Percentiles rank a stretch among this genome's conserved stretches.
phyloP scores from a whole-genome alignment of 2,888 invertebrate genomes.

The Seira ritae region DNA sequence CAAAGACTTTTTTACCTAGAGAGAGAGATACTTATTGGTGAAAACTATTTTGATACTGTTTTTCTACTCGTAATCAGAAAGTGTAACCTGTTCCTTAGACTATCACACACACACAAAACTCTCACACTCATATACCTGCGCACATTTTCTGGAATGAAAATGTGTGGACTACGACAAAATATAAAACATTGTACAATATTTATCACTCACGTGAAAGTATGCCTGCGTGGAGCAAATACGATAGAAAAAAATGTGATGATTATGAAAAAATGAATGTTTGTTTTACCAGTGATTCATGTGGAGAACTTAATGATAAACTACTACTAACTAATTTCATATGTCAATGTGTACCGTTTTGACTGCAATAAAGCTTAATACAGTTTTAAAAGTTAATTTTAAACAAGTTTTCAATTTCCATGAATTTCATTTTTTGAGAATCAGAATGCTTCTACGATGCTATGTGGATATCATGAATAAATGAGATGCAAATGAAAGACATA shows the following conservation, averaged over 20 bases:
- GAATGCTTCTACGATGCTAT: too few species aligned
- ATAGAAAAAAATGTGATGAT: neutral
- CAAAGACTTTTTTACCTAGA: neutral
- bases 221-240: neutral
- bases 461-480: neutral
- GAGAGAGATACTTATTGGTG: neutral
- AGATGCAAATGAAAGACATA: slow-evolving; percentile 12
- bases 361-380: slow-evolving; percentile 62
- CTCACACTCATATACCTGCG: neutral
- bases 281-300: slow-evolving; percentile 55
- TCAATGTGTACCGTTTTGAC: slow-evolving; percentile 53
- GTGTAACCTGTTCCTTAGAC: neutral
- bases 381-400: slow-evolving; percentile 22
- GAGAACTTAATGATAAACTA: slow-evolving; percentile 51
- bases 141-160: neutral
- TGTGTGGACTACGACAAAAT: neutral
- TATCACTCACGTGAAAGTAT: neutral
- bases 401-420: too few species aligned
- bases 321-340: slow-evolving; percentile 5
- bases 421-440: too few species aligned
- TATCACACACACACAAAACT: neutral
- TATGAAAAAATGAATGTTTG: slow-evolving; percentile 10
- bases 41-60: neutral
- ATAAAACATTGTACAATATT: neutral
- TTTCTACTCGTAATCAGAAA: neutral